These are phyloP conservation scores for Alloplasta piceator DNA, from an alignment of 2,888 invertebrate genomes.

Conservation along the genomic window DNA sequence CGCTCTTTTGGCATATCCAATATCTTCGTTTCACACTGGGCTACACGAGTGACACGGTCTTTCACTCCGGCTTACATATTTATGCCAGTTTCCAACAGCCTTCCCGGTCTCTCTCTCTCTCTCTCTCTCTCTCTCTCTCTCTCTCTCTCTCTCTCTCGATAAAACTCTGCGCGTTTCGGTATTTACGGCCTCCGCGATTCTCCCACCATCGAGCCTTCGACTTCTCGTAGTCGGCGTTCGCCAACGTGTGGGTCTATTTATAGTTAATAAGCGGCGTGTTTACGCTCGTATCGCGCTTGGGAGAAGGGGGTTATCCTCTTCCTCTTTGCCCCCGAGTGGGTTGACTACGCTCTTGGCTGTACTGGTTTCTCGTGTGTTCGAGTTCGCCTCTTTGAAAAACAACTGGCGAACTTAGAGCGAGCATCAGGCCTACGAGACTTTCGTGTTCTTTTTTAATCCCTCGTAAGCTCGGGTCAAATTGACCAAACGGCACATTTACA, in stretches of 20 bases:
- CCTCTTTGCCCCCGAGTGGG: too few relatives aligned
- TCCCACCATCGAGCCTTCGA: constrained; percentile 37
- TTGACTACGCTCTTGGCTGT: too few relatives aligned
- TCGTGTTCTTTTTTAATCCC: too few relatives aligned
- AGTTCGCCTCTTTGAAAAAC: too few relatives aligned
- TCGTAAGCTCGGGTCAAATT: too few relatives aligned
- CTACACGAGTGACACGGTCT: constrained; percentile 28
- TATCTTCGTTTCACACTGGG: not conserved
- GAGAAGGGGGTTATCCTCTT: not conserved
- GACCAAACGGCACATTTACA: too few relatives aligned
- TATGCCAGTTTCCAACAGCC: constrained; percentile 29
- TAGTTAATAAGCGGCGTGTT: constrained; percentile 72
- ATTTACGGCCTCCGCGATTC: constrained; percentile 54
- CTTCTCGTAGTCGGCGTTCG: constrained; percentile 37
- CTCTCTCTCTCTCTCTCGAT: constrained; percentile 21
- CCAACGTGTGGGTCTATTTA: constrained; percentile 67
- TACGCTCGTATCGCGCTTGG: constrained; percentile 52
- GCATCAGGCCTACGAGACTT: too few relatives aligned
- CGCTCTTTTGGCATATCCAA: not conserved
- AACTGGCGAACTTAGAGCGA: too few relatives aligned
- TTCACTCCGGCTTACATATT: constrained; percentile 1
- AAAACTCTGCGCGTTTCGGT: constrained; percentile 32
- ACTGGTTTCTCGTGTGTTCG: too few relatives aligned
- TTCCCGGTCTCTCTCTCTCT: constrained; percentile 21
- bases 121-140: too few relatives aligned